These are phyloP conservation scores for Campylomormyrus tamandua DNA, from an alignment of 2,113 vertebrate genomes.

Conservation along the genomic window DNA sequence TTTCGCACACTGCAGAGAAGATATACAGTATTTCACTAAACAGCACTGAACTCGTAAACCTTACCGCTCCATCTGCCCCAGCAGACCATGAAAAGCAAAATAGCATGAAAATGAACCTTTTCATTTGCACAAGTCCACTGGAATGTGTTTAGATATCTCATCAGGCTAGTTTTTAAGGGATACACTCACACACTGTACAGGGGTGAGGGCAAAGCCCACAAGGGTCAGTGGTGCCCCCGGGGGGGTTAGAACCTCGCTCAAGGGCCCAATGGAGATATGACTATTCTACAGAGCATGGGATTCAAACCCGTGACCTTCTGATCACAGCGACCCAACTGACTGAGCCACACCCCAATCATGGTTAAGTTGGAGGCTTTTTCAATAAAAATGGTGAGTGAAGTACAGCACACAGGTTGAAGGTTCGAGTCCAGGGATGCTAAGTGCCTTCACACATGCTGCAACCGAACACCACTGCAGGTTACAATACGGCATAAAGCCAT, in stretches of 20 bases:
- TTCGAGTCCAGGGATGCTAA: background rate
- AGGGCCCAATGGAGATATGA: background rate
- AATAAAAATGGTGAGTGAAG: background rate
- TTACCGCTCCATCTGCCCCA: background rate
- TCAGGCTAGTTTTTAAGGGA: background rate
- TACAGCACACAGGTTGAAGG: background rate
- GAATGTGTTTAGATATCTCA: background rate
- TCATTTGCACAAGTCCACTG: background rate
- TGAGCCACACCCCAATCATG: background rate
- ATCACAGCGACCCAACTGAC: background rate
- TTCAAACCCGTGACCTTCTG: background rate
- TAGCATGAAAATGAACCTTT: background rate
- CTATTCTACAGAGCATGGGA: background rate
- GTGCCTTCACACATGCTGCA: background rate
- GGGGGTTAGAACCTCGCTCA: background rate
- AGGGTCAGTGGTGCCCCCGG: background rate
- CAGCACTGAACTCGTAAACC: background rate
- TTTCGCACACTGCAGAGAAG: background rate
- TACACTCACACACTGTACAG: background rate
- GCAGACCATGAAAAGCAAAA: background rate
- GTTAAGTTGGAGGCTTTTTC: background rate
- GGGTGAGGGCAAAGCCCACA: background rate
- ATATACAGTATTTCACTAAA: background rate
- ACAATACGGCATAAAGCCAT: background rate
- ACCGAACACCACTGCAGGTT: background rate